Base-by-base conservation (phyloP, 2,797 vertebrate species). In the Geotrypetes seraphini region DNA sequence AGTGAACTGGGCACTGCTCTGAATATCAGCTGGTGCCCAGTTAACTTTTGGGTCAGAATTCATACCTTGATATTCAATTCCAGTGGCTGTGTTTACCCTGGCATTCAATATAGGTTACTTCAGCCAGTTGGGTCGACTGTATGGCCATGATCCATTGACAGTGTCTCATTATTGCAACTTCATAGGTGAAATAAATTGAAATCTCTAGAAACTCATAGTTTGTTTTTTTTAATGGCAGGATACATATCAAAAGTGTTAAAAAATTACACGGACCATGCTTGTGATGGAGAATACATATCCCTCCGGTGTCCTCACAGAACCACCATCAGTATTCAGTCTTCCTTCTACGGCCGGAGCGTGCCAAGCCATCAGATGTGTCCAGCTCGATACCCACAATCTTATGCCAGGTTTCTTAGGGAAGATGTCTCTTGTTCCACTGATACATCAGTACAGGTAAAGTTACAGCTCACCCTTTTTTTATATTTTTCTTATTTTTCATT, bases 381-480 rank as follows among this genome's bases (percentile, higher is more conserved):
- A 22, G 69, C 80, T 23, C 81, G 81, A 32, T 75, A 79, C 50
- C 63, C 71, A 29, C 75, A 68, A 11, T 48, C 72, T 8, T 73
- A 70, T 28, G 66, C 76, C 16, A 75, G 70, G 12, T 25, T 61
- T 40, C 41, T 48, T 40, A 76, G 80, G 58, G 78, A 89, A 76
- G 79, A 82, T 33, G 71, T 65, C 20, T 63, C 83, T 53, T 93
- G 90, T 53, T 83, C 86, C 12, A 78, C 85, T 57, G 81, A 84
- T 33, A 91, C 88, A 8, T 87, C 89, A 36, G 72, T 89, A 39
- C 90, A 91, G 87, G 90, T 92, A 70, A n/a, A n/a, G n/a, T n/a
- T n/a, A n/a, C n/a, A n/a, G n/a, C n/a, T n/a, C n/a, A n/a, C n/a
- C n/a, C n/a, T n/a, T n/a, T n/a, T n/a, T n/a, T n/a, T n/a, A n/a